Percentiles rank a stretch among this genome's conserved stretches.
These are phyloP conservation scores for Littorina saxatilis DNA, from an alignment of 1,140 invertebrate genomes.

Conservation along the genomic window DNA sequence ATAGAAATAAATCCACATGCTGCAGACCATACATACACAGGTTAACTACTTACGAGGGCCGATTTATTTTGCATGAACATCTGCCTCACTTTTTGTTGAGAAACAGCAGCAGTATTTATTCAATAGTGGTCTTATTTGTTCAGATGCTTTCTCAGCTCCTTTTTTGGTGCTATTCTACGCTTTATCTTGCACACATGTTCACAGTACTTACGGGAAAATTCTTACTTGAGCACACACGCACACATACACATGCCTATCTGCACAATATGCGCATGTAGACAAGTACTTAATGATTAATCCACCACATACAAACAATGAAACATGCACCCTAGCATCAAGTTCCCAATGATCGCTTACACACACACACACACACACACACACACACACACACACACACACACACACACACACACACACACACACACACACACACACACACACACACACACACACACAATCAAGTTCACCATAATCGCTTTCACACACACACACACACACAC, in stretches of 20 bases:
- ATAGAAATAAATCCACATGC: no score
- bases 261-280: neutral
- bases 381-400: conserved; percentile 29
- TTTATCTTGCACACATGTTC: neutral
- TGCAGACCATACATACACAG: no score
- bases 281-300: no score
- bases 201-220: neutral
- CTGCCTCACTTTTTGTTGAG: no score
- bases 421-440: neutral
- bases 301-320: no score
- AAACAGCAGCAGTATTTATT: no score
- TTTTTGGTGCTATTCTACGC: no score
- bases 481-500: conserved; percentile 12
- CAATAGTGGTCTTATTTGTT: no score
- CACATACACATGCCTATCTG: neutral
- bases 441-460: no score
- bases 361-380: neutral
- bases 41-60: no score
- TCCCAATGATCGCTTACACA: neutral
- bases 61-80: no score
- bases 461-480: neutral
- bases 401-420: neutral
- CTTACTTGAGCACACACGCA: neutral
- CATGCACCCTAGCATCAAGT: neutral
- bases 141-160: no score